Evolutionary conservation across 53 echinoderm and acorn worm species (phyloP).

Genomic region (Paracentrotus lividus): DNA sequence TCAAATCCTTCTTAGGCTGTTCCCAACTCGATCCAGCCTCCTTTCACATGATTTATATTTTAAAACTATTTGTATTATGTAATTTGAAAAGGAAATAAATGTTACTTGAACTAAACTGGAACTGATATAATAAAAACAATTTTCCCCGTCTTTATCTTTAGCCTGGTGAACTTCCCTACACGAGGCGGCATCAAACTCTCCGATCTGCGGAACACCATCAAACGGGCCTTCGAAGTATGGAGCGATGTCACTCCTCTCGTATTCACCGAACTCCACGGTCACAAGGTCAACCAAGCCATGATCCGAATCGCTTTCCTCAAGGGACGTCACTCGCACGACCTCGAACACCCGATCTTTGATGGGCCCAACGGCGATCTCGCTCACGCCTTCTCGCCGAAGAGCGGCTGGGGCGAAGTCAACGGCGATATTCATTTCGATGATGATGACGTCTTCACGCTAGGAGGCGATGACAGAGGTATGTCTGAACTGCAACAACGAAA

Average conservation of each 20-base stretch:
- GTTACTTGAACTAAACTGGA: too few relatives aligned
- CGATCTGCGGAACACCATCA: conserved; percentile 66
- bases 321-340: conserved; percentile 83
- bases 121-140: too few relatives aligned
- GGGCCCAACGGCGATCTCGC: conserved; percentile 93
- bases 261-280: conserved; percentile 75
- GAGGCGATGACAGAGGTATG: conserved; percentile 75
- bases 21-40: too few relatives aligned
- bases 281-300: conserved; percentile 76
- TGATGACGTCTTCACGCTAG: conserved; percentile 87
- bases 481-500: not conserved
- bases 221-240: conserved; percentile 89
- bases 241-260: conserved; percentile 82
- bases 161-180: conserved; percentile 53
- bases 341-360: conserved; percentile 91
- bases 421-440: conserved; percentile 98
- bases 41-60: not conserved
- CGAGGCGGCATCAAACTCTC: conserved; percentile 57
- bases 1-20: too few relatives aligned
- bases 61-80: too few relatives aligned
- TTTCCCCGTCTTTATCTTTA: not conserved
- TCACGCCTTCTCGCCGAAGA: conserved; percentile 93
- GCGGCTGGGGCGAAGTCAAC: conserved; percentile 93
- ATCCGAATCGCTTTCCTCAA: conserved; percentile 84
- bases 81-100: too few relatives aligned